Conservation (phyloP, 2,888 invertebrate species). For the Tineola bisselliella region DNA sequence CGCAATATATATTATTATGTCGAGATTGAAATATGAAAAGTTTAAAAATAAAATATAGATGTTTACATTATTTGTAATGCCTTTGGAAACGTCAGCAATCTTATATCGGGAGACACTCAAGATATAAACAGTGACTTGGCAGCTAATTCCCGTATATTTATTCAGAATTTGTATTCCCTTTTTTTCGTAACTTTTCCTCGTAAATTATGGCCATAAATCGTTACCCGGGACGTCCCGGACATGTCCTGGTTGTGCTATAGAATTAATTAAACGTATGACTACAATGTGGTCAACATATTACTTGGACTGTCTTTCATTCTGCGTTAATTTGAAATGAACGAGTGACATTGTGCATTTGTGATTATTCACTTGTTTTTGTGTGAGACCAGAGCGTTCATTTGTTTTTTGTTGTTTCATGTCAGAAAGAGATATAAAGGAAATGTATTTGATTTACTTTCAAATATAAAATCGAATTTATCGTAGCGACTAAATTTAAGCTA, state of each 20-base stretch:
- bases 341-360: background rate
- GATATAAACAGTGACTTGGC: slow-evolving; percentile 14
- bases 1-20: too few relatives aligned
- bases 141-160: slow-evolving; percentile 27
- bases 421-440: too few relatives aligned
- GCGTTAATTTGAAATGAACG: slow-evolving; percentile 12
- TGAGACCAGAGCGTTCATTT: background rate
- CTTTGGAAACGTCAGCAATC: too few relatives aligned
- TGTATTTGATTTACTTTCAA: too few relatives aligned
- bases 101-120: too few relatives aligned
- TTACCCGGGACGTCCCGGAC: slow-evolving; percentile 31
- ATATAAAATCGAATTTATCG: too few relatives aligned
- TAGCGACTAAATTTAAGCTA: too few relatives aligned
- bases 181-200: slow-evolving; percentile 39
- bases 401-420: background rate
- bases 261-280: slow-evolving; percentile 55
- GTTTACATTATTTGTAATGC: too few relatives aligned
- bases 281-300: slow-evolving; percentile 7
- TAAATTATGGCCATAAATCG: slow-evolving; percentile 59
- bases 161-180: slow-evolving; percentile 45
- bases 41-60: too few relatives aligned
- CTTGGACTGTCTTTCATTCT: slow-evolving; percentile 12
- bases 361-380: background rate
- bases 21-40: too few relatives aligned
- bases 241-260: slow-evolving; percentile 33